Conservation (phyloP, 1,140 invertebrate species). For the Cyrtorhinus lividipennis region DNA sequence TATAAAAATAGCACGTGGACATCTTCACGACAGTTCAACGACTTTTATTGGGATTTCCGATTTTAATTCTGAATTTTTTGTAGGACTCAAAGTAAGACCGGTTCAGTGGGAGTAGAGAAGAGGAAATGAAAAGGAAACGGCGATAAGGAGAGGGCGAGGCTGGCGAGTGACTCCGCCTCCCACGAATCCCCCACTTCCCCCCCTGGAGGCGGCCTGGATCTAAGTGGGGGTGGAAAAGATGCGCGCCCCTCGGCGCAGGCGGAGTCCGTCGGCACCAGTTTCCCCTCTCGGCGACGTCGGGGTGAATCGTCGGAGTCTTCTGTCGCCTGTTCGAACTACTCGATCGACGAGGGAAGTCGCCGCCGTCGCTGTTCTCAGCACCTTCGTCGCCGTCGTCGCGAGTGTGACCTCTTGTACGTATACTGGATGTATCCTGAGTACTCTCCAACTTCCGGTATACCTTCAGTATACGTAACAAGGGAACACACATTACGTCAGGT, state of each 20-base stretch:
- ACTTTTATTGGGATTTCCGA: too few species aligned
- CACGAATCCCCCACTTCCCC: not conserved
- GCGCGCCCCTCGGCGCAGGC: not conserved
- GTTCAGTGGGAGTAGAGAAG: not conserved
- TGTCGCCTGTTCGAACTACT: not conserved
- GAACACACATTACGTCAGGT: constrained; percentile 45
- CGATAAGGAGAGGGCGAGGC: not conserved
- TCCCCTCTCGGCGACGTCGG: not conserved
- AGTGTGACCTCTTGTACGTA: constrained; percentile 77
- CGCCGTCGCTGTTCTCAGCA: not conserved
- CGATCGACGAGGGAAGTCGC: not conserved
- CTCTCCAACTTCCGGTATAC: constrained; percentile 88
- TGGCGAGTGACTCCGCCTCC: not conserved
- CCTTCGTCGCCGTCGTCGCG: not conserved
- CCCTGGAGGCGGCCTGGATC: not conserved
- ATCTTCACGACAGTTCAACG: too few species aligned
- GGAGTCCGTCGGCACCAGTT: not conserved
- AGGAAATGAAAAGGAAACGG: not conserved
- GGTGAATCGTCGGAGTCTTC: not conserved
- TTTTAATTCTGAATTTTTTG: too few species aligned
- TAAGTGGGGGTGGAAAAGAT: not conserved
- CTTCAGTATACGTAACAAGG: constrained; percentile 99
- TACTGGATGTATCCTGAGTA: constrained; percentile 99
- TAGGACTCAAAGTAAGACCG: too few species aligned
- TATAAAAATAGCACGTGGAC: too few species aligned